Conservation (phyloP, 2,113 vertebrate genomes). For the Neotoma lepida region DNA sequence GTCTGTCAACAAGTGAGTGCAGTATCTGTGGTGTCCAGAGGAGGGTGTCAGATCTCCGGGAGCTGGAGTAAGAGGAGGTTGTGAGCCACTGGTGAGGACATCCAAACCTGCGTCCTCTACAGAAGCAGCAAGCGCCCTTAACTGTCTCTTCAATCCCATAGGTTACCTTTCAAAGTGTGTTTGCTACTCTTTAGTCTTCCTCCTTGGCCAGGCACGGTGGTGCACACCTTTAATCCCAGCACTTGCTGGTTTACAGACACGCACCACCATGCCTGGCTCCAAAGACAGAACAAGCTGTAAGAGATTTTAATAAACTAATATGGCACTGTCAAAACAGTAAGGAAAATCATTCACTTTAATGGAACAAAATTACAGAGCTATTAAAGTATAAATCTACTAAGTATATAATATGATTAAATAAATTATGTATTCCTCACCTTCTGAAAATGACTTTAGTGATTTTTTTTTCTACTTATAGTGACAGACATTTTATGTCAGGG, state of each 20-base stretch:
- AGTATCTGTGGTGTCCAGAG: background rate
- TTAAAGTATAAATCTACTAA: background rate
- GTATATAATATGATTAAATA: background rate
- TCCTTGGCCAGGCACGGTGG: background rate
- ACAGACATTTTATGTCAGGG: background rate
- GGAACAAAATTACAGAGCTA: background rate
- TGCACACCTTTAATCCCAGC: background rate
- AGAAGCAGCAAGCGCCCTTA: background rate
- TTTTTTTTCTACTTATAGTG: background rate
- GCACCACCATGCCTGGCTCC: background rate
- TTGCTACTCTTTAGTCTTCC: conserved; percentile 28
- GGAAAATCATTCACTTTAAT: conserved; percentile 49
- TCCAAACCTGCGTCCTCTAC: background rate
- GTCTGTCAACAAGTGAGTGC: background rate
- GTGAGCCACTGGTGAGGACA: background rate
- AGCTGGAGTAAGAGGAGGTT: background rate
- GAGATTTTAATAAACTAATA: background rate
- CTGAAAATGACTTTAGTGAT: background rate
- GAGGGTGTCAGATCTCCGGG: no score
- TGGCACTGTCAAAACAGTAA: conserved; percentile 39
- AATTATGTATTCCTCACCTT: background rate
- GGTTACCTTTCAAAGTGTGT: conserved; percentile 45
- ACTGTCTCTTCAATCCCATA: background rate
- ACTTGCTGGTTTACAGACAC: background rate
- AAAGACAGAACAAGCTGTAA: conserved; percentile 7